A percentile compares a stretch with the other conserved stretches of the same genome.
phyloP scores from a whole-genome alignment of 30 jellyfish, hydroid and myxozoan species.

The Turritopsis rubra region DNA sequence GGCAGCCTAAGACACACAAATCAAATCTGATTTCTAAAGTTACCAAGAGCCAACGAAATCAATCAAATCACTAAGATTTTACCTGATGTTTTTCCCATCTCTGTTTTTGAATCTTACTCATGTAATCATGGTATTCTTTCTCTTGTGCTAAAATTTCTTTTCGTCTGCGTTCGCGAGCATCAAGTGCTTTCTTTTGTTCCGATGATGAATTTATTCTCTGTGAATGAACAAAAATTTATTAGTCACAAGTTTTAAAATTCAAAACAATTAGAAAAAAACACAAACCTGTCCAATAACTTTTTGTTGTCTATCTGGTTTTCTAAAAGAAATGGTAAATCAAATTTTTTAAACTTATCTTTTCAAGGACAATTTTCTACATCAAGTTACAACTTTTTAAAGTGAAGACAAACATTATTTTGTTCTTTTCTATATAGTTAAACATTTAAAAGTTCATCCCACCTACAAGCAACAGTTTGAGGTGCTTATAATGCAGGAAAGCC shows the following conservation, averaged over 20 bases:
- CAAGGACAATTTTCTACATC: background rate
- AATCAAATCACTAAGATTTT: background rate
- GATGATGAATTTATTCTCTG: slow-evolving; percentile 1
- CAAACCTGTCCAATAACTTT: background rate
- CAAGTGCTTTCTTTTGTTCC: slow-evolving; percentile 21
- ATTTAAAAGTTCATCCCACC: too few relatives aligned
- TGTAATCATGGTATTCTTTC: slow-evolving; percentile 64
- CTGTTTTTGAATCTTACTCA: slow-evolving; percentile 66
- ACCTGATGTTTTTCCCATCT: slow-evolving; percentile 94
- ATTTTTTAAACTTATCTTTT: background rate
- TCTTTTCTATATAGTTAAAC: too few relatives aligned
- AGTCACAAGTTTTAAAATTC: background rate
- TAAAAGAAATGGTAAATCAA: background rate
- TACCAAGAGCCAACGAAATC: background rate
- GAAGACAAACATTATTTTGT: too few relatives aligned
- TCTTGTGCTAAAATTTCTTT: slow-evolving; percentile 66
- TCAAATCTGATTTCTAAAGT: background rate
- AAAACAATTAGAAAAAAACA: background rate
- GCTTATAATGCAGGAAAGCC: too few relatives aligned
- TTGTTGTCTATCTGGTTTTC: background rate
- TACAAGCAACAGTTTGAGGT: too few relatives aligned
- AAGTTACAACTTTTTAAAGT: background rate
- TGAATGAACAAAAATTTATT: background rate
- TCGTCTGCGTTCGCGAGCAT: slow-evolving; percentile 76
- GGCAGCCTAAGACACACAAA: slow-evolving; percentile 29